A percentile compares a stretch with the other conserved stretches of the same genome.
Evolutionary conservation across 1,140 invertebrate species (phyloP).

Genomic region (Chymomyza costata): DNA sequence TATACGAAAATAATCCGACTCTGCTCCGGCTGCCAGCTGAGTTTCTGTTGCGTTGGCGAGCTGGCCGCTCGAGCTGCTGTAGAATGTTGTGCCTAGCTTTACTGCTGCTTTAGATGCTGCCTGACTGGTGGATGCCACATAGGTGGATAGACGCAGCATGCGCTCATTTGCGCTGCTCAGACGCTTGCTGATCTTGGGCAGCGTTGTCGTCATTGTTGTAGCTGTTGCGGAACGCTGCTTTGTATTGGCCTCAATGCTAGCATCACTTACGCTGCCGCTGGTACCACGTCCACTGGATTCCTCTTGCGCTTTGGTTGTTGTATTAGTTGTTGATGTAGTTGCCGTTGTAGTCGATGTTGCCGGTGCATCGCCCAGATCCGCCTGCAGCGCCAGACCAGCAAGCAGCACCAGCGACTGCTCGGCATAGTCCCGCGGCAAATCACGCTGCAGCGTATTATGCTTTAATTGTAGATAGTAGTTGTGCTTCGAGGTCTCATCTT

Average conservation of each 20-base stretch:
- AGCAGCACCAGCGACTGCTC: slow-evolving; percentile 86
- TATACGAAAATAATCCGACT: slow-evolving; percentile 85
- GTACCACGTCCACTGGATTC: background rate
- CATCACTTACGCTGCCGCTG: slow-evolving; percentile 22
- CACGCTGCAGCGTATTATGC: slow-evolving; percentile 87
- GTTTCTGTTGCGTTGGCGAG: slow-evolving; percentile 7
- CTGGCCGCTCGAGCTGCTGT: slow-evolving; percentile 10
- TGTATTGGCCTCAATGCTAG: background rate
- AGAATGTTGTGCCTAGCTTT: slow-evolving; percentile 13
- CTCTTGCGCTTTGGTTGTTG: slow-evolving; percentile 6
- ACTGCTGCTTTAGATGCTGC: slow-evolving; percentile 15
- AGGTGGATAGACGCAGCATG: slow-evolving; percentile 62
- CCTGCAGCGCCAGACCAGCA: slow-evolving; percentile 91
- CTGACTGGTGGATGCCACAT: slow-evolving; percentile 42
- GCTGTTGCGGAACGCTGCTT: background rate
- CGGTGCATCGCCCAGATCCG: slow-evolving; percentile 88
- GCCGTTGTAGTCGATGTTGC: slow-evolving; percentile 21
- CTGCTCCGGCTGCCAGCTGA: slow-evolving; percentile 1
- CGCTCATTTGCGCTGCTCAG: slow-evolving; percentile 58
- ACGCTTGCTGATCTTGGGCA: slow-evolving; percentile 67
- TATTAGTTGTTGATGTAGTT: slow-evolving; percentile 3
- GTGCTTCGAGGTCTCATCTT: slow-evolving; percentile 92
- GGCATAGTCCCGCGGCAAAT: slow-evolving; percentile 80
- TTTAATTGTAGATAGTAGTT: slow-evolving; percentile 96
- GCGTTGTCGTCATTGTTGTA: slow-evolving; percentile 44